These are phyloP conservation scores for Clavelina lepadiformis DNA, from an alignment of 23 tunicate species.

Conservation along the genomic window DNA sequence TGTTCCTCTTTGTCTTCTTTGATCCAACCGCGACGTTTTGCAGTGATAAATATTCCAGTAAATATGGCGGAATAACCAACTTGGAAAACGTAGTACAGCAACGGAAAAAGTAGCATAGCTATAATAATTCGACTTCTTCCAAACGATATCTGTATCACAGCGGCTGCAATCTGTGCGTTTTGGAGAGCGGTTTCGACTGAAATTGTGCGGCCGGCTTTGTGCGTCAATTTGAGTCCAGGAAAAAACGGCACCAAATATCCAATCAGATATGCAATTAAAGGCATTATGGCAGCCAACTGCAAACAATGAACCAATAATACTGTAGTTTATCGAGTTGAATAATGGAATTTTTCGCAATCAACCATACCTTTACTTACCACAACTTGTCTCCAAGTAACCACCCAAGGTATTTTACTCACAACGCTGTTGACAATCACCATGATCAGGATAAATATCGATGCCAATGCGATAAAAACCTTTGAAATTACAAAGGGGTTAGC, in stretches of 20 bases:
- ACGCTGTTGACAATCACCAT: conserved; percentile 13
- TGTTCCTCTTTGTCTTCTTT: neutral
- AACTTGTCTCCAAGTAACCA: conserved; percentile 34
- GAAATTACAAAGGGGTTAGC: neutral
- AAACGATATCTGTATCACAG: conserved; percentile 20
- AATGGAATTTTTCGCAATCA: no score
- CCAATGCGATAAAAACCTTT: conserved; percentile 30
- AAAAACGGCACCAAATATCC: conserved; percentile 33
- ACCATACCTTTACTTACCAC: no score
- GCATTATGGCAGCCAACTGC: conserved; percentile 45
- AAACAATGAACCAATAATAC: neutral
- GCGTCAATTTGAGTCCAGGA: conserved; percentile 23
- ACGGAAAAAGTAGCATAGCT: conserved; percentile 30
- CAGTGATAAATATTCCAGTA: neutral
- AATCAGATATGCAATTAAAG: conserved; percentile 21
- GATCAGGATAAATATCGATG: conserved; percentile 19
- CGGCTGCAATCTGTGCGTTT: conserved; percentile 39
- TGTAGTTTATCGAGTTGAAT: neutral
- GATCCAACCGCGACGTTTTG: conserved; percentile 15
- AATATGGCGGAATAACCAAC: conserved; percentile 23
- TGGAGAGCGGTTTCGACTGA: conserved; percentile 46
- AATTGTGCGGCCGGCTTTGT: conserved; percentile 16
- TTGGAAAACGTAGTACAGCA: conserved; percentile 52
- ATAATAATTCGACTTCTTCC: neutral
- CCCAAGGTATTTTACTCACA: conserved; percentile 22